Percentiles rank a stretch among this genome's conserved stretches.
Evolutionary conservation across 2,797 vertebrate genomes (phyloP).

Genomic region (Epinephelus awoara): DNA sequence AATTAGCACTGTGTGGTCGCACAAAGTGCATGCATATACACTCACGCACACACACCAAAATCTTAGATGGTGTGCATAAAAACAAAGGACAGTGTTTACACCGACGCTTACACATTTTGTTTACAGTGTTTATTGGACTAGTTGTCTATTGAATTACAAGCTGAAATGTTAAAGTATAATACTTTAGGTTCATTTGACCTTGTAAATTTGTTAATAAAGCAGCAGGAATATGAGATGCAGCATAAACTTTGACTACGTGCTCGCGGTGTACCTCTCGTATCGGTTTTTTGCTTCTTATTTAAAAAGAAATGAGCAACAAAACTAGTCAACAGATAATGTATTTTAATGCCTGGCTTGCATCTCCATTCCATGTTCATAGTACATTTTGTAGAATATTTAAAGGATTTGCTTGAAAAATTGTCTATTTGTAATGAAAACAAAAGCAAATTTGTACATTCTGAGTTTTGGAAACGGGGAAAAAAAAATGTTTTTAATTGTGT

Average conservation of each 20-base stretch:
- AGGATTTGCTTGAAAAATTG: conserved; percentile 60
- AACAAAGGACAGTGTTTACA: conserved; percentile 77
- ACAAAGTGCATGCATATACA: conserved; percentile 34
- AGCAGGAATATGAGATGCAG: conserved; percentile 62
- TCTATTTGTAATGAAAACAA: conserved; percentile 62
- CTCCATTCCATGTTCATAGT: conserved; percentile 66
- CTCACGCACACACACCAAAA: conserved; percentile 21
- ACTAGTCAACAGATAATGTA: conserved; percentile 54
- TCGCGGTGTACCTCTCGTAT: conserved; percentile 60
- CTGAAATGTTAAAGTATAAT: conserved; percentile 50
- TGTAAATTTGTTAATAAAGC: conserved; percentile 69
- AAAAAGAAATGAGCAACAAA: conserved; percentile 51
- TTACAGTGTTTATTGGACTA: conserved; percentile 81
- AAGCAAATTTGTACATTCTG: conserved; percentile 73
- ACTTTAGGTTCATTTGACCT: conserved; percentile 56
- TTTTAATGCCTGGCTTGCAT: conserved; percentile 62
- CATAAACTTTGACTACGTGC: conserved; percentile 36
- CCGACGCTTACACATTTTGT: conserved; percentile 71
- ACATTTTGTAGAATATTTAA: conserved; percentile 80
- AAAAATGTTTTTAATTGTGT: conserved; percentile 47
- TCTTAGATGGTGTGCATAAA: conserved; percentile 39
- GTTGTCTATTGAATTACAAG: conserved; percentile 65
- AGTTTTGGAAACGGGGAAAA: conserved; percentile 21
- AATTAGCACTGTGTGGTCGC: conserved; percentile 62
- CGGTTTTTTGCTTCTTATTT: conserved; percentile 59